Conservation (phyloP, 2,113 vertebrate species). For the Trinectes maculatus region DNA sequence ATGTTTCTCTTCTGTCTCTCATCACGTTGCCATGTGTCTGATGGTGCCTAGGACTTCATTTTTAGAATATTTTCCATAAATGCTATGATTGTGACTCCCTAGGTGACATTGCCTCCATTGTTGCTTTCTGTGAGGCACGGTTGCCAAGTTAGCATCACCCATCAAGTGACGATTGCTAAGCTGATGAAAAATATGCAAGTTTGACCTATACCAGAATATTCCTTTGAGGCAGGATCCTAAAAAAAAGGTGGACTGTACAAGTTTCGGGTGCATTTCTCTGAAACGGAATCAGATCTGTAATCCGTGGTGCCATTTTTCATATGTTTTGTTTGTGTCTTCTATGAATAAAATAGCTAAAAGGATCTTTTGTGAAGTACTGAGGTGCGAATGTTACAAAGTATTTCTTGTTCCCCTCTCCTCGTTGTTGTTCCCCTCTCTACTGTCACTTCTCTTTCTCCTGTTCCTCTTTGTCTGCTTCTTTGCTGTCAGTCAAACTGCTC, state of each 20-base stretch:
- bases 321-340: slow-evolving; percentile 3
- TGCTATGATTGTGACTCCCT: neutral
- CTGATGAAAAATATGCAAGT: neutral
- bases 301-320: slow-evolving; percentile 22
- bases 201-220: neutral
- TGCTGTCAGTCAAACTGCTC: slow-evolving; percentile 14
- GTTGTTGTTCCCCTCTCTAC: neutral
- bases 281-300: slow-evolving; percentile 11
- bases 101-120: too few relatives aligned
- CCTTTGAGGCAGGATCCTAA: neutral
- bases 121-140: neutral
- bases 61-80: neutral
- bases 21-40: slow-evolving; percentile 28
- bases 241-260: neutral
- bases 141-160: neutral
- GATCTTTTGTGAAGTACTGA: neutral
- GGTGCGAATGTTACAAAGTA: slow-evolving; percentile 6
- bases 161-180: neutral
- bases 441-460: neutral
- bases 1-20: slow-evolving; percentile 8
- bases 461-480: neutral
- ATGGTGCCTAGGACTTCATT: slow-evolving; percentile 30
- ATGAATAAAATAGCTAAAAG: neutral
- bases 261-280: neutral
- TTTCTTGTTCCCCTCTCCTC: neutral